Evolutionary conservation across 2,113 vertebrate genomes (phyloP).

Genomic region (Acanthisitta chloris): DNA sequence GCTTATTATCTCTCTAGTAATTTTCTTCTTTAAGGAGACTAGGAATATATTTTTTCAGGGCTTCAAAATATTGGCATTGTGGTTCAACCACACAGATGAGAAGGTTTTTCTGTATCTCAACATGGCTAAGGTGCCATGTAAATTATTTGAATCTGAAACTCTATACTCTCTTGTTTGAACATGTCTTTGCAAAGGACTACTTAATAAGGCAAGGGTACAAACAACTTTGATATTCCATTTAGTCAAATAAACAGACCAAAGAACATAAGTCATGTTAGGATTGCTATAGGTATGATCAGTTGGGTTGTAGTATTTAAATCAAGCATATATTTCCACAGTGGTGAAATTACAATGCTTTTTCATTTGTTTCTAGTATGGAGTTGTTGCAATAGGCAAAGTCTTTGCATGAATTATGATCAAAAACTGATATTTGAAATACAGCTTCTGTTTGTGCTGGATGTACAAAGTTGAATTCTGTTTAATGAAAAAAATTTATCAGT

Average conservation of each 20-base stretch:
- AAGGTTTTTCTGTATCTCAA: neutral
- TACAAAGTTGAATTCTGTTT: conserved; percentile 22
- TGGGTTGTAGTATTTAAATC: neutral
- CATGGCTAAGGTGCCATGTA: neutral
- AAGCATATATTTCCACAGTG: neutral
- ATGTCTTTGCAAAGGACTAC: neutral
- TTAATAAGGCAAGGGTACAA: neutral
- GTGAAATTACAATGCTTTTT: neutral
- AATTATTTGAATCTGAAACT: neutral
- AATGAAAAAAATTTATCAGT: conserved; percentile 13
- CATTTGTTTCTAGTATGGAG: neutral
- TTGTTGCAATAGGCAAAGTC: neutral
- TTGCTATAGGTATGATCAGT: neutral
- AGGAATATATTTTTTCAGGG: neutral
- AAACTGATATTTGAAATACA: neutral
- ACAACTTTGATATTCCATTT: neutral
- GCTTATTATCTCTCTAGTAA: neutral
- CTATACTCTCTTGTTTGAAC: neutral
- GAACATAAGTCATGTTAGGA: neutral
- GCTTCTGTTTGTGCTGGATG: neutral
- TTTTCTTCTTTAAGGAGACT: neutral
- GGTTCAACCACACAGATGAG: neutral
- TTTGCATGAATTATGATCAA: conserved; percentile 5
- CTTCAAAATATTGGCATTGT: neutral
- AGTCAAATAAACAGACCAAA: neutral